Base-by-base conservation (phyloP, 2,797 vertebrate genomes). In the Epinephelus coioides region DNA sequence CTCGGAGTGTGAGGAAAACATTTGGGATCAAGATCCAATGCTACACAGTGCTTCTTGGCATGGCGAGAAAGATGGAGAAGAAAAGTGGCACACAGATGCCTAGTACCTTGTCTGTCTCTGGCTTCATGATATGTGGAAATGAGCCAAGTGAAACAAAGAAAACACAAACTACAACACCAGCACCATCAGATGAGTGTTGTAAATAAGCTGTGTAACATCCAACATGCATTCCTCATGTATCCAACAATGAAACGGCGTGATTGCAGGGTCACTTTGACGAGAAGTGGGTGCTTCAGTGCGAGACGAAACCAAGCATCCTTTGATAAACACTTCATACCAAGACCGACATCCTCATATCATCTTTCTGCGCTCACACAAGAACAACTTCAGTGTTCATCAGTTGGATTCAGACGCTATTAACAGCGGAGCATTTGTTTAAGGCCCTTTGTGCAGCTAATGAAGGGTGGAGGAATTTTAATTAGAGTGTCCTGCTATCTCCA, bases 391-490 rank as follows among this genome's bases (percentile, higher is more conserved):
- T 15, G 43, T 61, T 78, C 74, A 75, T 77, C 79, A 19, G 43
- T 49, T 73, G 70, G 79, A 89, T 71, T 86, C 69, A 53, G 70
- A 84, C 65, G 81, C 86, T 80, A 85, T 91, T 82, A 90, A 69
- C 56, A 77, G 82, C 18, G 0, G 72, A 71, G 70, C 66, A 63
- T 89, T 88, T 88, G 84, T 89, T 91, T 81, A 85, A 89, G 84
- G 84, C 62, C 75, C 89, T 89, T 89, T 88, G 86, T 93, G 89
- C 71, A 70, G 78, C 81, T 92, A 91, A 92, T 91, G 82, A 88
- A 89, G 89, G 84, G 81, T 88, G 86, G 83, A 87, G 74, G 55
- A 67, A 89, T 90, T 90, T 91, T 90, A 92, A 94, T 93, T 92
- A 93, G 83, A 86, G 80, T 87, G 87, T 88, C 83, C 89, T 54